Evolutionary conservation across 2,113 vertebrate species (phyloP), one percentile per base, ranked within the genome.

Genomic region (Lagenorhynchus albirostris): DNA sequence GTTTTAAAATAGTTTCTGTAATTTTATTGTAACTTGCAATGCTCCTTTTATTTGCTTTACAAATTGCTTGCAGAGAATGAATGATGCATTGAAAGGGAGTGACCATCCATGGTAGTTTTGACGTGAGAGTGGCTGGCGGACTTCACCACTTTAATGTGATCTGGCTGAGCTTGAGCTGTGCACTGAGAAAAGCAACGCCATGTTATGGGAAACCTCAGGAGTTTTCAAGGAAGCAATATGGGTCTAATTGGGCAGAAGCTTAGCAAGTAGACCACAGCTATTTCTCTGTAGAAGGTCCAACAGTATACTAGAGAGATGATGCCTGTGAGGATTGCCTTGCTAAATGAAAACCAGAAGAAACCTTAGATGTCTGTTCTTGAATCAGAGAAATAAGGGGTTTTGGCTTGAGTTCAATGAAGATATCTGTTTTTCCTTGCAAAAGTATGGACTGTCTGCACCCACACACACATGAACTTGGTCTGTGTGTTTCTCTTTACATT

Each of bases 241-340:
- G 97, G 98, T 98, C 96, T 97, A 89, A 77, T 93, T 94, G 96
- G 97, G 93, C 86, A 97, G 97, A 98, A 97, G 68, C 96, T 98
- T 62, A 92, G 96, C 94, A 90, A 95, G 93, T 90, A 95, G 97
- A n/a, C 97, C 98, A 97, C 98, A 99, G 97, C 96, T 97, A 97
- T 98, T 98, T 97, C 98, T 98, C 96, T 98, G 97, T 98, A 98
- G 97, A 96, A 97, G 58, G 7, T 97, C 97, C 97, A 98, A 73
- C 95, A 95, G 71, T 96, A 76, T 97, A 36, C 83, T 97, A 95
- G 77, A 97, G 97, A 97, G 95, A 97, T 41, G 80, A 77, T 96
- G 97, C 91, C 96, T 96, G 29, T 96, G 82, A 98, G 94, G 83
- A 67, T 96, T 1, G 44, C 94, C 84, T 97, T 97, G 89, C 74